Percentiles rank a stretch among this genome's conserved stretches.
phyloP scores from a whole-genome alignment of 2,113 vertebrate species.

The Otolemur garnettii region DNA sequence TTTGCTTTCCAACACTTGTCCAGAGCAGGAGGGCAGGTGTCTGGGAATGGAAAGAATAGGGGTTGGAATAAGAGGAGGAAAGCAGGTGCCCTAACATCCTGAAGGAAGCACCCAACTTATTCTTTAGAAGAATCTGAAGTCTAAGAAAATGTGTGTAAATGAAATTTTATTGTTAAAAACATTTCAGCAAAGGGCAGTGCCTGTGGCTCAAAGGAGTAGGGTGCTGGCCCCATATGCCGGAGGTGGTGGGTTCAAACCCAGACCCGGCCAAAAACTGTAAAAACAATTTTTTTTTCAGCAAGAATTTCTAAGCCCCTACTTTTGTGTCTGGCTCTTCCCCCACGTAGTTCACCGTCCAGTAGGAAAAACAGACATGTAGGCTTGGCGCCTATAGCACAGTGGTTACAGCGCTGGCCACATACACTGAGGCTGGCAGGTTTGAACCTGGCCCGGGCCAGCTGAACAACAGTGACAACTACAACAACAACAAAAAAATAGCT shows the following conservation, averaged over 20 bases:
- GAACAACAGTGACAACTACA: too few relatives aligned
- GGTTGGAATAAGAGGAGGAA: constrained; percentile 56
- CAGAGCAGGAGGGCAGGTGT: constrained; percentile 75
- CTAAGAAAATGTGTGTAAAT: constrained; percentile 15
- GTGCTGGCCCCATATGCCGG: too few relatives aligned
- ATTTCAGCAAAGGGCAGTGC: too few relatives aligned
- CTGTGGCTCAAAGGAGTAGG: too few relatives aligned
- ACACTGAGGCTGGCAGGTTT: too few relatives aligned
- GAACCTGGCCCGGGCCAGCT: too few relatives aligned
- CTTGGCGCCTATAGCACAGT: too few relatives aligned
- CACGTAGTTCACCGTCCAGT: background rate
- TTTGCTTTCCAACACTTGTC: constrained; percentile 81
- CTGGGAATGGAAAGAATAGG: constrained; percentile 51
- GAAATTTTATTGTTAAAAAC: constrained; percentile 7
- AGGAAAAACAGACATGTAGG: background rate
- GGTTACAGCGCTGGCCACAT: too few relatives aligned
- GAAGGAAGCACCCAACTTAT: constrained; percentile 31
- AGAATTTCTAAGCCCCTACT: background rate
- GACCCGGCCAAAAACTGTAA: too few relatives aligned
- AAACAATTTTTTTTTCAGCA: too few relatives aligned
- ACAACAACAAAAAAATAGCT: too few relatives aligned
- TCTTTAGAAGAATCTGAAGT: constrained; percentile 31
- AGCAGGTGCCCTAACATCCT: constrained; percentile 1
- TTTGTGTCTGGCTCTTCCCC: background rate
- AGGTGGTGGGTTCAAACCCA: too few relatives aligned